Conservation (phyloP, 2,113 vertebrate genomes). For the Nycticryphes semicollaris region DNA sequence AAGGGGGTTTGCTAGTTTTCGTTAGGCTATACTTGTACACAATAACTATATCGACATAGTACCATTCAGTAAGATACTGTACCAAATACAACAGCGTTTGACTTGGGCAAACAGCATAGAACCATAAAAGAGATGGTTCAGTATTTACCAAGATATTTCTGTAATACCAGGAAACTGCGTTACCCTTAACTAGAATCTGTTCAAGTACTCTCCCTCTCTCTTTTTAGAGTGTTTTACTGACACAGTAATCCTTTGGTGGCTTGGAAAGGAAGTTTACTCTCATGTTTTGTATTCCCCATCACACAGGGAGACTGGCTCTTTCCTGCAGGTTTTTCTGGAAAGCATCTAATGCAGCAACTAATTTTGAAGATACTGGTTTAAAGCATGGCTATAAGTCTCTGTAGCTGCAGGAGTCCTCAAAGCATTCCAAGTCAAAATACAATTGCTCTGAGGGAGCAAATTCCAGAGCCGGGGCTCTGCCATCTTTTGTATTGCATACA, state of each 20-base stretch:
- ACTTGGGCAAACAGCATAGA: neutral
- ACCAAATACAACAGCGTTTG: neutral
- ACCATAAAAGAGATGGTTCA: neutral
- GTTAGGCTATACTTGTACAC: neutral
- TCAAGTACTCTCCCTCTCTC: neutral
- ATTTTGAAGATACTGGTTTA: neutral
- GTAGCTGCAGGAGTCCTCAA: constrained; percentile 9
- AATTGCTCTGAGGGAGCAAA: neutral
- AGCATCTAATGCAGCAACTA: neutral
- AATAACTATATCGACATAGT: too few species aligned
- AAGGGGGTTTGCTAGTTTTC: neutral
- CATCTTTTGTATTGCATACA: neutral
- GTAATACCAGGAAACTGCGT: neutral
- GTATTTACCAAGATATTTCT: neutral
- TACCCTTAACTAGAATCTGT: neutral
- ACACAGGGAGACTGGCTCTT: neutral
- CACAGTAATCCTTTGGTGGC: neutral
- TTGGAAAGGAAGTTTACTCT: neutral
- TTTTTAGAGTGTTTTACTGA: neutral
- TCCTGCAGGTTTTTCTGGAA: neutral
- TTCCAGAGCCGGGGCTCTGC: neutral
- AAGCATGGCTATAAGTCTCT: neutral
- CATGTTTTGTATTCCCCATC: neutral
- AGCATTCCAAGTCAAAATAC: constrained; percentile 1
- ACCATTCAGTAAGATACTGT: neutral